Conservation (phyloP, 1,140 invertebrate species). For the Leptonema lineaticorne region DNA sequence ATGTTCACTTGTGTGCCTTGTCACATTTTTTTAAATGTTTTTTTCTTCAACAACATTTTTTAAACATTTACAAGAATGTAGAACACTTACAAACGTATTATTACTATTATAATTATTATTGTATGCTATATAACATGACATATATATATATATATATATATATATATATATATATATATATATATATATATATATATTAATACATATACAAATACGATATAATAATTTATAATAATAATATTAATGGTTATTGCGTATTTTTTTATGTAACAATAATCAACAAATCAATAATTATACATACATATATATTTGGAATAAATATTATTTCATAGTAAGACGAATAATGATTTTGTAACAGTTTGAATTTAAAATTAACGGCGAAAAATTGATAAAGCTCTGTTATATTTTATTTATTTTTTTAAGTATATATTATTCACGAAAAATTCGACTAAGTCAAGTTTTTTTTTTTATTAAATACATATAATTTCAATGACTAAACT, state of each 20-base stretch:
- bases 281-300: not conserved
- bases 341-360: not conserved
- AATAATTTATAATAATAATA: too few species aligned
- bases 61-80: conserved; percentile 20
- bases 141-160: conserved; percentile 9
- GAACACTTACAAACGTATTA: conserved; percentile 20
- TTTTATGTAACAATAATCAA: conserved; percentile 17
- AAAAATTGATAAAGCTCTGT: not conserved
- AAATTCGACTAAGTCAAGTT: too few species aligned
- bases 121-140: conserved; percentile 16
- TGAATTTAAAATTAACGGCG: too few species aligned
- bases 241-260: conserved; percentile 22
- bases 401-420: too few species aligned
- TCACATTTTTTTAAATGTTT: too few species aligned
- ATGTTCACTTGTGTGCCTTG: too few species aligned
- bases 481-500: too few species aligned
- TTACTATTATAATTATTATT: conserved; percentile 17
- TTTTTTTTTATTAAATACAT: too few species aligned
- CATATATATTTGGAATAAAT: not conserved
- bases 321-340: not conserved
- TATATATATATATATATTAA: conserved; percentile 18
- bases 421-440: too few species aligned
- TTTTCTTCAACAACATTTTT: not conserved
- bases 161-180: conserved; percentile 15
- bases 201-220: not conserved